Evolutionary conservation across 2,797 vertebrate genomes (phyloP).

Genomic region (Avahi laniger): DNA sequence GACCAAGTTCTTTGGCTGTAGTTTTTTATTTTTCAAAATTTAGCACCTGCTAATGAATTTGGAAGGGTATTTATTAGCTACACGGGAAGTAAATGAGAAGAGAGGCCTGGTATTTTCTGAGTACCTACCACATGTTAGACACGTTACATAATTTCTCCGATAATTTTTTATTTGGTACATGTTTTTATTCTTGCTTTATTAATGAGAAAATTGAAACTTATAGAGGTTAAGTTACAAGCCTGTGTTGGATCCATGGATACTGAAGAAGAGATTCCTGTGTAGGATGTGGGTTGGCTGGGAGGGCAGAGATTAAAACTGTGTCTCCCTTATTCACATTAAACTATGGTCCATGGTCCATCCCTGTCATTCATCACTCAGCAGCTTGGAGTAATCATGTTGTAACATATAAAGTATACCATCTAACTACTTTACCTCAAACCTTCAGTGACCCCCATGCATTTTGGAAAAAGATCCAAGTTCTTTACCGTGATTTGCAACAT

Average conservation of each 20-base stretch:
- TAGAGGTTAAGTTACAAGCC: background rate
- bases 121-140: background rate
- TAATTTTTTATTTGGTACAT: background rate
- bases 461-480: background rate
- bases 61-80: slow-evolving; percentile 26
- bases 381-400: background rate
- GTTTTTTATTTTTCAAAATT: slow-evolving; percentile 33
- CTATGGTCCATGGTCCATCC: too few species aligned
- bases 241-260: background rate
- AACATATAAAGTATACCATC: background rate
- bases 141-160: background rate
- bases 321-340: background rate
- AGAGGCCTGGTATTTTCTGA: background rate
- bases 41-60: slow-evolving; percentile 36
- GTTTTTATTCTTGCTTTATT: slow-evolving; percentile 11
- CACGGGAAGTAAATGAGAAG: background rate
- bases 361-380: background rate
- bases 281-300: background rate
- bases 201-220: background rate
- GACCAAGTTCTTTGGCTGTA: background rate
- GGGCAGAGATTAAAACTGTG: background rate
- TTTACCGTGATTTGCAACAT: background rate
- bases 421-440: background rate
- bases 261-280: background rate
- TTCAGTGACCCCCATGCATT: background rate